Base-by-base conservation (phyloP, 2,797 vertebrate species). In the Cheirogaleus major region DNA sequence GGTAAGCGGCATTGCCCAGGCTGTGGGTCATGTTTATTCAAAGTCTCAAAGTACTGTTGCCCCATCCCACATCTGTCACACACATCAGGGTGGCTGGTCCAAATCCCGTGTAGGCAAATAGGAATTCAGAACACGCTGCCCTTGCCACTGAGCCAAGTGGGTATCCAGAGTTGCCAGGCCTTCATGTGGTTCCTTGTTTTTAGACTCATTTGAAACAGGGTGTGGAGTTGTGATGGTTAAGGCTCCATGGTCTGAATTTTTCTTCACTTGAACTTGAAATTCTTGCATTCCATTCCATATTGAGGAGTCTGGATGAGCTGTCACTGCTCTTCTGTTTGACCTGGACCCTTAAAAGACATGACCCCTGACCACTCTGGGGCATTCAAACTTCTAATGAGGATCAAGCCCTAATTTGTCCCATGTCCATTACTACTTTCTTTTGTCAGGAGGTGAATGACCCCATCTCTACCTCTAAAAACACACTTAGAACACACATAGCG, bases 211-310 rank as follows among this genome's bases (percentile, higher is more conserved):
- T 30, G 7, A 27, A 85, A 84, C 67, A 72, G 86, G 67, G 50
- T 67, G 48, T 96, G 90, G 75, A 97, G 69, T 84, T 93, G 43
- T 78, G 61, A 32, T 18, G 63, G 35, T 15, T 25, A n/a, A 83
- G 65, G 30, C 18, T 32, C 82, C 25, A 2, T 23, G 87, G 63
- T 96, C 97, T 97, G 92, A 45, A 96, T 96, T 96, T 97, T 90
- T 97, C 90, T 98, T 98, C 91, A 30, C 89, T 80, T 95, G 91
- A 93, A 93, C 97, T 97, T 95, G 97, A 85, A 93, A 76, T 79
- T 55, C 73, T 95, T 89, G 89, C 59, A 69, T 82, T 86, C 81
- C 0, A 0, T 93, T 93, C 79, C 97, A 52, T 48, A 7, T 43
- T 41, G 57, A 45, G 50, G 20, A 70, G 23, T 89, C 67, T 69